Percentiles rank a stretch among this genome's conserved stretches.
These are phyloP conservation scores for Eulemur coronatus DNA, from an alignment of 2,797 vertebrate species.

Conservation along the genomic window DNA sequence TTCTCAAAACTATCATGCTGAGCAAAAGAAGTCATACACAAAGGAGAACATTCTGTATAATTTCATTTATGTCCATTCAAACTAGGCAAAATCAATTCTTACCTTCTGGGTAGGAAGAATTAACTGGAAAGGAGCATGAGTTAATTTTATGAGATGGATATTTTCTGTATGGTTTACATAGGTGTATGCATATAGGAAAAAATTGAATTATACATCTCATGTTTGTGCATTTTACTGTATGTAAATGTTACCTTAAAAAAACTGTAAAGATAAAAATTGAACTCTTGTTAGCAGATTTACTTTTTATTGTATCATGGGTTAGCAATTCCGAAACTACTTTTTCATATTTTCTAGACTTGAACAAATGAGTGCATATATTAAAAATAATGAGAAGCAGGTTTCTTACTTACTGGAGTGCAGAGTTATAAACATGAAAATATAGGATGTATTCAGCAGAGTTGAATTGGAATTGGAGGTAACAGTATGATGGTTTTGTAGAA, in stretches of 20 bases:
- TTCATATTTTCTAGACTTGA: slow-evolving; percentile 10
- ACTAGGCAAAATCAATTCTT: not conserved
- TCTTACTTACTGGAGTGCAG: not conserved
- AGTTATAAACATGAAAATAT: slow-evolving; percentile 18
- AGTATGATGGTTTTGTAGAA: not conserved
- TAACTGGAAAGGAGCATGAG: not conserved
- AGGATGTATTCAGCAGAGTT: not conserved
- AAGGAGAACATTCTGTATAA: not conserved
- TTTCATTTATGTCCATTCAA: not conserved
- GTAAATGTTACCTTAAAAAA: not conserved
- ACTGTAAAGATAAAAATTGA: not conserved
- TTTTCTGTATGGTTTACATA: not conserved
- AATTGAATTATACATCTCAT: not conserved
- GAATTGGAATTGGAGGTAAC: not conserved
- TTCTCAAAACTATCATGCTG: not conserved
- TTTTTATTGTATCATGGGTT: not conserved
- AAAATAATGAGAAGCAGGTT: not conserved
- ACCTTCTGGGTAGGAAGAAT: not conserved
- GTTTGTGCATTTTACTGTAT: not conserved
- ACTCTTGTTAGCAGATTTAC: not conserved
- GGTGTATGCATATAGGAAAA: not conserved
- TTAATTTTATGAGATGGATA: not conserved
- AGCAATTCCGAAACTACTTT: not conserved
- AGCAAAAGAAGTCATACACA: not conserved
- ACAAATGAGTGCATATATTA: not conserved